Base-by-base conservation (phyloP, 2,888 invertebrate species). In the Resseliella maxima region DNA sequence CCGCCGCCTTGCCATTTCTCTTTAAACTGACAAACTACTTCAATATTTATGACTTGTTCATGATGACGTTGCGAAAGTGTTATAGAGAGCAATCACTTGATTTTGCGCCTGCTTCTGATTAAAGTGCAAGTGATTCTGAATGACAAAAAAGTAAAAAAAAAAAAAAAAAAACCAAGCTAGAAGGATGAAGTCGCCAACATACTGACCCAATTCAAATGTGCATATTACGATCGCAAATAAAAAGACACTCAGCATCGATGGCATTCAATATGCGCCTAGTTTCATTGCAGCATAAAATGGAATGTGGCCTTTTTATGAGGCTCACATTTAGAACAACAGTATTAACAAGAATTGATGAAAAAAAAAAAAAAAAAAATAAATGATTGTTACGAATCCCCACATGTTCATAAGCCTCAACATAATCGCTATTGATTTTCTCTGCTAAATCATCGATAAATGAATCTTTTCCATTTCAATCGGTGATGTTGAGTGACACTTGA, bases 131-230 rank as follows among this genome's bases (percentile, higher is more conserved):
- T 72, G 31, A 27, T 72, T 72, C 2, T 1, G 5, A 15, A n/a
- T 3, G 72, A 12, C 72, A 72, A 27, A 15, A 72, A 31, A 72
- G 31, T 31, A 72, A 72, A 72, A 72, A 2, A 8, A 50, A 41
- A 41, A 41, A 12, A 41, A 41, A 41, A 41, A 41, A 50, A 8
- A 18, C 18, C 15, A 50, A 18, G 15, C 15, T 15, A 18, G 15
- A 72, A 72, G 72, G 72, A 31, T 72, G 15, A n/a, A 83, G 83
- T 38, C 83, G 83, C 38, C 83, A 83, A 83, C 83, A 83, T 83
- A 83, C 83, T 83, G 38, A 83, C 83, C 83, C 83, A 83, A 36
- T 83, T 83, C 83, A 24, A 83, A 31, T 6, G 15, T 38, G 83
- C 83, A 83, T 38, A 83, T 83, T 38, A 83, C n/a, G 38, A 36